phyloP scores from a whole-genome alignment of 2,113 vertebrate species.

The Nyctereutes procyonoides region DNA sequence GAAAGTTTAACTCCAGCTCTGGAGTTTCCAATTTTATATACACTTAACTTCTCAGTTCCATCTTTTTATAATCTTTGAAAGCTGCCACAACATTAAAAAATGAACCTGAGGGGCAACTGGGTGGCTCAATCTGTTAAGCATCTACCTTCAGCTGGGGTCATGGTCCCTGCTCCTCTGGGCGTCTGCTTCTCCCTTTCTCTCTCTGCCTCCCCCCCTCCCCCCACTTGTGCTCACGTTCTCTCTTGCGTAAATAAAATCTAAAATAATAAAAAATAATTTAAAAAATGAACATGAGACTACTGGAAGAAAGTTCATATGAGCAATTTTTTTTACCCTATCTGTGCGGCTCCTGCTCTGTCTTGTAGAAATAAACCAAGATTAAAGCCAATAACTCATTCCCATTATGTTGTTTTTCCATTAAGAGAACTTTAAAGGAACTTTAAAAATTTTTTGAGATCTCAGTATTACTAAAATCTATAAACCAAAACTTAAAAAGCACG shows the following conservation, averaged over 20 bases:
- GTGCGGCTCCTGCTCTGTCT: neutral
- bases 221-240: too few relatives aligned
- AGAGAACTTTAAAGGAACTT: neutral
- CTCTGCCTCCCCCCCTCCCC: too few relatives aligned
- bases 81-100: neutral
- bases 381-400: neutral
- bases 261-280: too few relatives aligned
- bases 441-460: neutral
- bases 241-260: too few relatives aligned
- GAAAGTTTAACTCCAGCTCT: neutral
- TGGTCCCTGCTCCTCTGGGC: too few relatives aligned
- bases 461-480: slow-evolving; percentile 24
- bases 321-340: neutral
- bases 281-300: neutral
- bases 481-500: neutral
- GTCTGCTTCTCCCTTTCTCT: too few relatives aligned
- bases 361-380: slow-evolving; percentile 27
- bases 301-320: neutral
- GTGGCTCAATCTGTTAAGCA: too few relatives aligned
- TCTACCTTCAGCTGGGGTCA: too few relatives aligned
- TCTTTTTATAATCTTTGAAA: slow-evolving; percentile 36
- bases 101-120: neutral
- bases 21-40: slow-evolving; percentile 14
- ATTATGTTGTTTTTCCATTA: neutral
- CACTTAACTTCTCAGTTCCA: neutral